Evolutionary conservation across 1,140 invertebrate genomes (phyloP).

Genomic region (Scaptodrosophila lebanonensis): DNA sequence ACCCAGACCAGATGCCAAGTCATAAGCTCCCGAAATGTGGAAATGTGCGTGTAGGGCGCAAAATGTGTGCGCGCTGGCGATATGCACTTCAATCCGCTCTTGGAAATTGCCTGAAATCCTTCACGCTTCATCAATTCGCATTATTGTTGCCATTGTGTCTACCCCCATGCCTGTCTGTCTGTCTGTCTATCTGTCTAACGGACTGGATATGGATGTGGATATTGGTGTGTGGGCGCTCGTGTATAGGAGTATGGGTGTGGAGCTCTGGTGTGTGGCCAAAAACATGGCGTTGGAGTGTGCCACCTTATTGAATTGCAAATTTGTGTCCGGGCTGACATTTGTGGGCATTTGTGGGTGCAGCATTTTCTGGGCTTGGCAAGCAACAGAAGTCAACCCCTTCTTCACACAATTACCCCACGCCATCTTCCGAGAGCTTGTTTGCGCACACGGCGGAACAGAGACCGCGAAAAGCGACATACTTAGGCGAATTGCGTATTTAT

Average conservation of each 20-base stretch:
- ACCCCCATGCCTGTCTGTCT: conserved; percentile 10
- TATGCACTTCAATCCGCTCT: conserved; percentile 55
- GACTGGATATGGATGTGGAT: too few relatives aligned
- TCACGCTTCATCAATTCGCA: conserved; percentile 75
- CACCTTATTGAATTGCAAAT: conserved; percentile 63
- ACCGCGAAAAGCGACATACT: conserved; percentile 61
- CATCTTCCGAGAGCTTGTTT: too few relatives aligned
- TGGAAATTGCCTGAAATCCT: conserved; percentile 73
- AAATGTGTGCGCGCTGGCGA: conserved; percentile 25
- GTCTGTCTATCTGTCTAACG: conserved; percentile 11
- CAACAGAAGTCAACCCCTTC: too few relatives aligned
- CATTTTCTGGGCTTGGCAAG: too few relatives aligned
- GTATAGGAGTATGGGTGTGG: too few relatives aligned
- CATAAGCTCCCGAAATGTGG: too few relatives aligned
- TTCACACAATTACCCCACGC: too few relatives aligned
- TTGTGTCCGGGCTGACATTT: conserved; percentile 10
- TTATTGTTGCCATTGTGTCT: conserved; percentile 64
- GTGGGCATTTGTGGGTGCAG: conserved; percentile 3
- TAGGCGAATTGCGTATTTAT: conserved; percentile 75
- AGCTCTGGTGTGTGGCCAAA: background rate
- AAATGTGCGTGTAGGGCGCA: conserved; percentile 3
- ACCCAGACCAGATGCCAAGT: too few relatives aligned
- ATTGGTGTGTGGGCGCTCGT: too few relatives aligned
- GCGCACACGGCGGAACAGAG: conserved; percentile 34
- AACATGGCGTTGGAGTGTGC: conserved; percentile 4